Conservation (phyloP, 2,797 vertebrate genomes). For the Bovichtus variegatus region DNA sequence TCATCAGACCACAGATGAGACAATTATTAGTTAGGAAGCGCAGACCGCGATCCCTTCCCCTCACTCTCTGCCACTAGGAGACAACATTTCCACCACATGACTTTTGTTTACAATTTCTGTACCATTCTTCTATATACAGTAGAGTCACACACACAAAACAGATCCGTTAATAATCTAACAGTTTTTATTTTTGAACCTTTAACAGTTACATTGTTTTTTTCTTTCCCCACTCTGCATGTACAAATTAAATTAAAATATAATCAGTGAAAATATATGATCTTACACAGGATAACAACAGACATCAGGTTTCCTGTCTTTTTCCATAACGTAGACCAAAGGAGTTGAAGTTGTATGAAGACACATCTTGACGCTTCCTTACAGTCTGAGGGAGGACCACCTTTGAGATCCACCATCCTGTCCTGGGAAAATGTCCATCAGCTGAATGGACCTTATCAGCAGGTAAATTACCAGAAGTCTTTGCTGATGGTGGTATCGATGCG, state of each 20-base stretch:
- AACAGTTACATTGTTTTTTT: not conserved
- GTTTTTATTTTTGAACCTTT: not conserved
- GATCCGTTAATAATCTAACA: not conserved
- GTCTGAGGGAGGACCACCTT: conserved; percentile 41
- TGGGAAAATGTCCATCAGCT: conserved; percentile 25
- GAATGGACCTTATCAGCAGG: conserved; percentile 15
- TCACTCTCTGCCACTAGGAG: no score
- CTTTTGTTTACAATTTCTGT: no score
- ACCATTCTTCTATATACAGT: no score
- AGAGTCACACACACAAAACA: not conserved
- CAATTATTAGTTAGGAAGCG: no score
- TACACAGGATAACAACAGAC: not conserved
- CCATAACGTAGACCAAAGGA: conserved; percentile 88
- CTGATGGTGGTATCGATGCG: not conserved
- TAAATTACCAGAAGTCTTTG: conserved; percentile 11
- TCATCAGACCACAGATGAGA: no score
- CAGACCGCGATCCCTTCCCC: no score
- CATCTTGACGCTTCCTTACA: conserved; percentile 74
- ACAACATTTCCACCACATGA: no score
- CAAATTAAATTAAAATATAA: not conserved
- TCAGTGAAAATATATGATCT: not conserved
- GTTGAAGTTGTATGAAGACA: conserved; percentile 85
- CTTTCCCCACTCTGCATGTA: not conserved
- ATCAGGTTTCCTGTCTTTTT: conserved; percentile 55
- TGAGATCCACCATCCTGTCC: conserved; percentile 53